Conservation (phyloP, 2,797 vertebrate genomes). For the Parauchenoglanis ngamensis region DNA sequence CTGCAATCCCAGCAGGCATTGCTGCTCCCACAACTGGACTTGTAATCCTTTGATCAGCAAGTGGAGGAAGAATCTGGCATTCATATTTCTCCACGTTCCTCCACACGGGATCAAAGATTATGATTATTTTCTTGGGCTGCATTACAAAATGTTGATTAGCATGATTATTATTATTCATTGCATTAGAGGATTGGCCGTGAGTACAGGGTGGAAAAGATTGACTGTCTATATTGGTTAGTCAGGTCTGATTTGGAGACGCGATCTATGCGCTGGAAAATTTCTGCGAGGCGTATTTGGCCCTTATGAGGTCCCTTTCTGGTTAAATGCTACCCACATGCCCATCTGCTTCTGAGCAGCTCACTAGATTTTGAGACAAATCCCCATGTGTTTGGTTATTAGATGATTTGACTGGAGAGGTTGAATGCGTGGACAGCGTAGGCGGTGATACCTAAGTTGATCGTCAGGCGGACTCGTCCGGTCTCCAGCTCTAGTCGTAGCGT, state of each 20-base stretch:
- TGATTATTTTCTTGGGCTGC: constrained; percentile 10
- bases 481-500: constrained; percentile 94
- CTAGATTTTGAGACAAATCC: constrained; percentile 23
- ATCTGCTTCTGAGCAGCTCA: constrained; percentile 31
- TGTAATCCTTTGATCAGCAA: constrained; percentile 19
- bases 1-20: constrained; percentile 2
- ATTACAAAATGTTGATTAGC: constrained; percentile 7
- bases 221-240: constrained; percentile 12
- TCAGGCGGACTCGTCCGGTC: constrained; percentile 92
- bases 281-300: neutral
- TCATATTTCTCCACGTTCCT: neutral
- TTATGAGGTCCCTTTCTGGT: neutral
- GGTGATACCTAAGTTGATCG: constrained; percentile 96
- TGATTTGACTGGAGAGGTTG: neutral
- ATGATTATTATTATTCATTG: constrained; percentile 14
- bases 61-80: neutral
- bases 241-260: neutral
- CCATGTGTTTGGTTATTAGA: constrained; percentile 1
- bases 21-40: constrained; percentile 14
- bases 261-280: neutral
- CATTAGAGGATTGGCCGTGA: neutral
- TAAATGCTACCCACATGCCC: constrained; percentile 18
- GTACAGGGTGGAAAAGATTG: constrained; percentile 22
- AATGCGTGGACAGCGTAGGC: constrained; percentile 33
- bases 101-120: constrained; percentile 7